phyloP scores from a whole-genome alignment of 1,140 invertebrate genomes.

The Solenopsis invicta region DNA sequence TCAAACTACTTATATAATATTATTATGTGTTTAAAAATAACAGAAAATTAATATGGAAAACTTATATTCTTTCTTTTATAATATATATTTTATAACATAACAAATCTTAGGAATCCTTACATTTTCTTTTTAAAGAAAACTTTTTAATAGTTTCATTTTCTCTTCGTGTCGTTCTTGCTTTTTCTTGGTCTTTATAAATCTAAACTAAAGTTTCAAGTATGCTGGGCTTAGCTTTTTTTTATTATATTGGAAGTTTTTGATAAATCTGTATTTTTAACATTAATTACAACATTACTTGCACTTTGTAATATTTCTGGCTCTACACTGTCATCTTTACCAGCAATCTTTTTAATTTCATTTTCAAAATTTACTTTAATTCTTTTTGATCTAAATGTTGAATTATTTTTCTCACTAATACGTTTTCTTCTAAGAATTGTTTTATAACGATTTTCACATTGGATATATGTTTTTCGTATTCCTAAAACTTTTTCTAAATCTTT shows the following conservation, averaged over 20 bases:
- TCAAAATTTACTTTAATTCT: constrained; percentile 3
- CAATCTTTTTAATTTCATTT: neutral
- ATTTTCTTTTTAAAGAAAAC: neutral
- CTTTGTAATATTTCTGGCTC: constrained; percentile 11
- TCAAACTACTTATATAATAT: too few relatives aligned
- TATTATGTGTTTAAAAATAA: too few relatives aligned
- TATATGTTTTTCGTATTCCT: neutral
- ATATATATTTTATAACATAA: too few relatives aligned
- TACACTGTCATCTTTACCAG: neutral
- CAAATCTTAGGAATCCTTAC: too few relatives aligned
- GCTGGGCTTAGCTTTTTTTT: neutral
- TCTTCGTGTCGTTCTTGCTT: constrained; percentile 14
- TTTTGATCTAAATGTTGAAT: neutral
- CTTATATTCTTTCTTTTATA: too few relatives aligned
- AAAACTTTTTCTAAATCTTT: neutral
- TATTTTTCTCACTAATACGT: neutral
- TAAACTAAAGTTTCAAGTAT: neutral
- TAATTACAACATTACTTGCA: neutral
- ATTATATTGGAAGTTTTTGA: neutral
- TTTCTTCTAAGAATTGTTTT: neutral
- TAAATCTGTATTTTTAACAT: neutral
- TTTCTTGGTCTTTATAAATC: constrained; percentile 1
- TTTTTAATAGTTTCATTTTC: neutral
- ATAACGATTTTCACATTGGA: neutral
- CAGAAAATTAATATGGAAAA: too few relatives aligned